Percentiles rank a stretch among this genome's conserved stretches.
phyloP scores from a whole-genome alignment of 2,113 vertebrate species.

The Mohoua ochrocephala region DNA sequence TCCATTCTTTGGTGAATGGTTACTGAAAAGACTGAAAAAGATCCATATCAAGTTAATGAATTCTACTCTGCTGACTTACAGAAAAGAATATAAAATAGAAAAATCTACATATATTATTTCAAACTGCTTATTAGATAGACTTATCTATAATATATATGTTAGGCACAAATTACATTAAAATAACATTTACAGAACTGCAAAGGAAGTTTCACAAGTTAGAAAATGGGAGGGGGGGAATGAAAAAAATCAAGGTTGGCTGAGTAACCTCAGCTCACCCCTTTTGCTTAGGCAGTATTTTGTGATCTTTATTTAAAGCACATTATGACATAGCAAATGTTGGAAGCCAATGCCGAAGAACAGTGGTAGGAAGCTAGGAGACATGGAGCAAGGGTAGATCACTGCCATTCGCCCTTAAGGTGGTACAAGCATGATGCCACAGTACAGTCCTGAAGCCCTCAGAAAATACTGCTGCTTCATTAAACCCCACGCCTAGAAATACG shows the following conservation, averaged over 20 bases:
- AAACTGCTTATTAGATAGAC: slow-evolving; percentile 29
- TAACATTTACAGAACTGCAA: not conserved
- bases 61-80: slow-evolving; percentile 48
- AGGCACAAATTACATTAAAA: slow-evolving; percentile 37
- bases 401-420: not conserved
- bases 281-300: not conserved
- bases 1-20: slow-evolving; percentile 39
- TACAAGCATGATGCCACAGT: not conserved
- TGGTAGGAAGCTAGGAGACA: not conserved
- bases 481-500: not conserved
- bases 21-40: slow-evolving; percentile 43
- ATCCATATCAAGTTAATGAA: slow-evolving; percentile 70
- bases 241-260: not conserved
- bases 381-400: not conserved
- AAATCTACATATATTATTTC: slow-evolving; percentile 56
- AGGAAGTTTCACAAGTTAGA: not conserved
- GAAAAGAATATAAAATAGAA: slow-evolving; percentile 58
- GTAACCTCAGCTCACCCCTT: not conserved
- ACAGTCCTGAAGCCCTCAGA: not conserved
- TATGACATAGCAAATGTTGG: not conserved
- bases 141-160: slow-evolving; percentile 43
- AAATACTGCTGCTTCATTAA: not conserved
- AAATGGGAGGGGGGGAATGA: not conserved
- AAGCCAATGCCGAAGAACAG: not conserved
- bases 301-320: not conserved